Percentiles rank a stretch among this genome's conserved stretches.
phyloP scores from a whole-genome alignment of 2,113 vertebrate species.

The Todiramphus saurophagus region DNA sequence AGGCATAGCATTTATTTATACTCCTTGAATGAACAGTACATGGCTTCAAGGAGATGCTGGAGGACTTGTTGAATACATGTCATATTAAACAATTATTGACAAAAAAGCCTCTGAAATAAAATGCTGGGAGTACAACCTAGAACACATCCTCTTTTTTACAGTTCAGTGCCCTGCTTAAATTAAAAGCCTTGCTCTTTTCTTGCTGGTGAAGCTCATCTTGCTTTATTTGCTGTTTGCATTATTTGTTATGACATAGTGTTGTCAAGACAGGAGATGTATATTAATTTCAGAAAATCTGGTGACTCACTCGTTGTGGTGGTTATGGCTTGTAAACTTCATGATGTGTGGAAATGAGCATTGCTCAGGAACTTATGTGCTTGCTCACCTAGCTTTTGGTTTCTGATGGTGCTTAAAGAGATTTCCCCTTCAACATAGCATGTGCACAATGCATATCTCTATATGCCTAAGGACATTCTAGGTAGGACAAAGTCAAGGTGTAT shows the following conservation, averaged over 20 bases:
- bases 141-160: background rate
- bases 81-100: background rate
- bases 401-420: background rate
- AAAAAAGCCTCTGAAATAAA: background rate
- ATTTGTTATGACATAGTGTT: background rate
- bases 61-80: background rate
- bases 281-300: conserved; percentile 4
- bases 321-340: background rate
- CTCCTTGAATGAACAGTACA: background rate
- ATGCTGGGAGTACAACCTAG: background rate
- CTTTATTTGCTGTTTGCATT: background rate
- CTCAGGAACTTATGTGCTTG: background rate
- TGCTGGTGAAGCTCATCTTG: background rate
- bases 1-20: background rate
- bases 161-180: background rate
- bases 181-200: background rate
- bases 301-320: background rate
- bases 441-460: background rate
- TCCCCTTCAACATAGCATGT: background rate
- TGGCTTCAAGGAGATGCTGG: background rate
- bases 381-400: background rate
- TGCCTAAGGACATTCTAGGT: background rate
- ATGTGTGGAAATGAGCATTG: background rate
- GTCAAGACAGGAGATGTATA: background rate
- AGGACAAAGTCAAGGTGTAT: background rate